Percentiles rank a stretch among this genome's conserved stretches.
Conservation (phyloP, 2,113 vertebrate genomes). For the Dendrocopos noguchii region DNA sequence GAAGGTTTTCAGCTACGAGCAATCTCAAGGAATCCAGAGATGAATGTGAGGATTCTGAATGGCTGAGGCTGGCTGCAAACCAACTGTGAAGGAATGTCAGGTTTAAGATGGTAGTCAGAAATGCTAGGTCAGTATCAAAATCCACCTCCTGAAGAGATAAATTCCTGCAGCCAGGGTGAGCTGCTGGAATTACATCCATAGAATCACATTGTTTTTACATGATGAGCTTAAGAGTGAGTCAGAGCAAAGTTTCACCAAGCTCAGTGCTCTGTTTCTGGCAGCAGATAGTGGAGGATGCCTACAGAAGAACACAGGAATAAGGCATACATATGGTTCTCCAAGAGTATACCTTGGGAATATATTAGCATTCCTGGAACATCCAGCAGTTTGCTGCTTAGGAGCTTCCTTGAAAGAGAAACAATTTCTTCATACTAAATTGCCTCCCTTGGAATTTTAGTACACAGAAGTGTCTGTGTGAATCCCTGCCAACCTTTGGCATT, state of each 20-base stretch:
- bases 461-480: neutral
- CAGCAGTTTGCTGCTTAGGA: neutral
- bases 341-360: neutral
- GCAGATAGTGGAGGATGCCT: neutral
- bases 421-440: neutral
- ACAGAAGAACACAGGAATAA: neutral
- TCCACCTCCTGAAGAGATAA: neutral
- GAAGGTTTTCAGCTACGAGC: neutral
- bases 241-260: neutral
- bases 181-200: neutral
- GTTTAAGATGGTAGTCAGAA: constrained; percentile 29
- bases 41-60: constrained; percentile 24
- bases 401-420: neutral
- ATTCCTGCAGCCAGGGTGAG: neutral
- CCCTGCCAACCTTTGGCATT: neutral
- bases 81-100: neutral
- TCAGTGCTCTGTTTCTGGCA: neutral
- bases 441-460: neutral
- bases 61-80: neutral
- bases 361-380: neutral
- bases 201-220: neutral
- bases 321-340: neutral
- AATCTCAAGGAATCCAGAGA: neutral
- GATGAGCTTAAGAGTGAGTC: neutral
- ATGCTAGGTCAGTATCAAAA: neutral